Percentiles rank a stretch among this genome's conserved stretches.
phyloP scores from a whole-genome alignment of 2,888 invertebrate genomes.

The Omphaloscelis lunosa region DNA sequence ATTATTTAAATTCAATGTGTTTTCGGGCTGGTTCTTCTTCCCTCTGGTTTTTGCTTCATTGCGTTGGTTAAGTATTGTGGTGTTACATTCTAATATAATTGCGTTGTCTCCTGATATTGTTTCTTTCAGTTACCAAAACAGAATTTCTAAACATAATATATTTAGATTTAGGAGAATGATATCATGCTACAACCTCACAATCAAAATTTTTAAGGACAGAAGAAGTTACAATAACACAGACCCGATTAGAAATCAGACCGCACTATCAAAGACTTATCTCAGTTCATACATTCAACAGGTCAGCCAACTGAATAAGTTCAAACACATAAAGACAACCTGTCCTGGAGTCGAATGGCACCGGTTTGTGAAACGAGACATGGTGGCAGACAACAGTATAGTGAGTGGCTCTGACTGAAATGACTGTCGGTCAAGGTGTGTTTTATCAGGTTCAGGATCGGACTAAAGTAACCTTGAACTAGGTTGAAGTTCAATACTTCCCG shows the following conservation, averaged over 20 bases:
- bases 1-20: conserved; percentile 43
- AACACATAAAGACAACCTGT: conserved; percentile 45
- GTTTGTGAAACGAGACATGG: conserved; percentile 49
- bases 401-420: neutral
- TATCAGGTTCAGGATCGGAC: conserved; percentile 24
- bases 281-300: conserved; percentile 27
- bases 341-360: conserved; percentile 27
- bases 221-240: neutral
- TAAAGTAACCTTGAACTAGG: neutral
- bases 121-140: neutral
- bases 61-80: neutral
- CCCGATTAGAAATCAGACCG: neutral
- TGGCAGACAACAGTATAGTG: conserved; percentile 14
- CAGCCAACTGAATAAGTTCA: conserved; percentile 27
- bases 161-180: neutral
- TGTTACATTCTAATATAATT: neutral
- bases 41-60: conserved; percentile 2
- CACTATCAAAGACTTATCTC: conserved; percentile 7
- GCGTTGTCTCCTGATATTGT: neutral
- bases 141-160: neutral
- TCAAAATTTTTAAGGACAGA: neutral
- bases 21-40: conserved; percentile 26
- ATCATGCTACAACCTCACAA: neutral
- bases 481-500: no score
- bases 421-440: conserved; percentile 31